Conservation (phyloP, 1,140 invertebrate genomes). For the Lamellibrachia luymesi region DNA sequence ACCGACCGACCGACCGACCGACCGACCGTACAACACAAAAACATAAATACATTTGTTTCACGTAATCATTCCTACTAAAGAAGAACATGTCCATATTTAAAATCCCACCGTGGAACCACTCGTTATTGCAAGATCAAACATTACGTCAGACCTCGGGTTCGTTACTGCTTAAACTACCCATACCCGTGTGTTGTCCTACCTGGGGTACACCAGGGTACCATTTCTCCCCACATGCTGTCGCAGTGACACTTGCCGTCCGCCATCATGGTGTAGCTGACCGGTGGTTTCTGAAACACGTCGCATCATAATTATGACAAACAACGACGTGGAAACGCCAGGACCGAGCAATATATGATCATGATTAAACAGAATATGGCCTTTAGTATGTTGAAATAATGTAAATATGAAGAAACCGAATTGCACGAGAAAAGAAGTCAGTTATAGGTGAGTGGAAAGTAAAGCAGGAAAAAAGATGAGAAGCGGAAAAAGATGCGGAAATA, state of each 20-base stretch:
- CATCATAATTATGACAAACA: background rate
- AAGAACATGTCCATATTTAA: no score
- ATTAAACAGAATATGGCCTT: no score
- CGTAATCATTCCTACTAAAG: no score
- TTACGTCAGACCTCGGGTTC: background rate
- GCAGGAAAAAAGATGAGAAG: no score
- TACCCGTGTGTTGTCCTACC: background rate
- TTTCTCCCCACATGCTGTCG: background rate
- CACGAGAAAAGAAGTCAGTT: no score
- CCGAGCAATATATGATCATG: background rate
- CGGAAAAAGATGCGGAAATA: no score
- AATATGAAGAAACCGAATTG: no score
- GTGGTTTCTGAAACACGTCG: background rate
- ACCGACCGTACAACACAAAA: background rate
- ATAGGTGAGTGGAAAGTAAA: no score
- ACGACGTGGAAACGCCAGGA: background rate
- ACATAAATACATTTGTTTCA: background rate
- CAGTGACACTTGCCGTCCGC: background rate
- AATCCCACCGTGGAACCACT: background rate
- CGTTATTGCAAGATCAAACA: background rate
- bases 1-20: background rate
- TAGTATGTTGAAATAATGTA: no score
- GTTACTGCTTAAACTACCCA: background rate
- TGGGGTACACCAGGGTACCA: background rate
- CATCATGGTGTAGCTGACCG: background rate